Percentiles rank a stretch among this genome's conserved stretches.
These are phyloP conservation scores for Ephialtes manifestator DNA, from an alignment of 2,888 invertebrate species.

Conservation along the genomic window DNA sequence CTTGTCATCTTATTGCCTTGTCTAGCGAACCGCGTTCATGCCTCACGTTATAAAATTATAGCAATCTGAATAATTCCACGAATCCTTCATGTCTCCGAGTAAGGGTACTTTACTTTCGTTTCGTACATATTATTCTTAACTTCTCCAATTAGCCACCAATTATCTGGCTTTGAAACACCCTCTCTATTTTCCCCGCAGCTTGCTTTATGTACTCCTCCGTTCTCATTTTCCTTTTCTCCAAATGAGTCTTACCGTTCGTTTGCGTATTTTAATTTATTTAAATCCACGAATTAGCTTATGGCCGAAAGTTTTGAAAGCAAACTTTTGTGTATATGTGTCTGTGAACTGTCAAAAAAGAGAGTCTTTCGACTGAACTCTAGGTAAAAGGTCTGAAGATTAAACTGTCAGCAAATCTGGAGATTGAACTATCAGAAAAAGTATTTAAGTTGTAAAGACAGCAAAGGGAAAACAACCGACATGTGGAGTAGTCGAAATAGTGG, in stretches of 20 bases:
- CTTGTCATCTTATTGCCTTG: conserved; percentile 26
- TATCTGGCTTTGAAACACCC: conserved; percentile 58
- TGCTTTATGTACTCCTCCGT: conserved; percentile 18
- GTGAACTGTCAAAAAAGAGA: no score
- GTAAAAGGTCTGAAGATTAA: no score
- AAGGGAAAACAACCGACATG: no score
- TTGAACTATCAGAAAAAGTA: no score
- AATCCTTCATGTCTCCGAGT: conserved; percentile 41
- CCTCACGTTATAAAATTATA: conserved; percentile 56
- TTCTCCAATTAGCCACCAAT: conserved; percentile 65
- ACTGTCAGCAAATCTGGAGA: no score
- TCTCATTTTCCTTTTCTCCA: conserved; percentile 2
- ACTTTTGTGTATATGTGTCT: neutral
- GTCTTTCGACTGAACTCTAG: no score
- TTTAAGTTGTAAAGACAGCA: no score
- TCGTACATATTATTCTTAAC: conserved; percentile 63
- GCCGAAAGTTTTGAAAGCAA: neutral
- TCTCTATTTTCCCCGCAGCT: conserved; percentile 42
- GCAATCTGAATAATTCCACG: conserved; percentile 62
- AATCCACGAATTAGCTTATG: neutral
- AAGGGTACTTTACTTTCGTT: conserved; percentile 33
- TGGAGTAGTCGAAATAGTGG: neutral
- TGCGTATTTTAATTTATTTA: conserved; percentile 7
- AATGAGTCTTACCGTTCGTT: neutral
- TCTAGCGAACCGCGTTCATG: conserved; percentile 1